These are phyloP conservation scores for Scaptomyza caliginosa DNA, from an alignment of 2,888 invertebrate genomes.

Conservation along the genomic window DNA sequence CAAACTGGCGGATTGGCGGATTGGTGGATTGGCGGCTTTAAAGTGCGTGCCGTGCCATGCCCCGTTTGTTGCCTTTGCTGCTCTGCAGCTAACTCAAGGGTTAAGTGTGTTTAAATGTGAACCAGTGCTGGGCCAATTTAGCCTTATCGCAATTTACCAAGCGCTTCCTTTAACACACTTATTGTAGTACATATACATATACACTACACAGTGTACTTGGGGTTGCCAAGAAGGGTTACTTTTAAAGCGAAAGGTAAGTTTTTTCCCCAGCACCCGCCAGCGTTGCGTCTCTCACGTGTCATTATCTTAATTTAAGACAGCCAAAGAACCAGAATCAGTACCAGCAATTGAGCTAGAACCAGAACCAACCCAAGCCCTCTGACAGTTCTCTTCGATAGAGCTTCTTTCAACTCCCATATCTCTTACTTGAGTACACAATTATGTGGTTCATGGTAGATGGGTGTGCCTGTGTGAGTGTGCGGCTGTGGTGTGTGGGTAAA, in stretches of 20 bases:
- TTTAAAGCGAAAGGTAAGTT: constrained; percentile 39
- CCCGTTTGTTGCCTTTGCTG: neutral
- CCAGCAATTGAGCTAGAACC: neutral
- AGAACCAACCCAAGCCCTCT: constrained; percentile 8
- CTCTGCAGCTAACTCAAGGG: constrained; percentile 38
- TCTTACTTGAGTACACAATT: constrained; percentile 78
- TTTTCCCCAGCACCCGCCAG: constrained; percentile 22
- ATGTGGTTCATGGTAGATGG: constrained; percentile 46
- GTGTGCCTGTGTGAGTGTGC: constrained; percentile 15
- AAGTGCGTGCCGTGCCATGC: constrained; percentile 61
- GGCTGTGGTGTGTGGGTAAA: constrained; percentile 42
- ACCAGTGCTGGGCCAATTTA: constrained; percentile 52
- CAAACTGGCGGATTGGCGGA: constrained; percentile 61
- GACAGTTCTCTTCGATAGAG: constrained; percentile 46
- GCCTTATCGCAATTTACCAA: constrained; percentile 73
- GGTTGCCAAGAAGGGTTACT: constrained; percentile 15
- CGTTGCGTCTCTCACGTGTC: constrained; percentile 65
- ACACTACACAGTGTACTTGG: neutral
- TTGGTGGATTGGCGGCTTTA: constrained; percentile 64
- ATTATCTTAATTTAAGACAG: constrained; percentile 75
- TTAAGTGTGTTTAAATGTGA: constrained; percentile 60
- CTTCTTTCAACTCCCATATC: constrained; percentile 71
- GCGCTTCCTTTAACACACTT: constrained; percentile 51
- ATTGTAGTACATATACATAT: constrained; percentile 1
- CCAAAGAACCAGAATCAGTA: constrained; percentile 16